Evolutionary conservation across 2,113 vertebrate species (phyloP).

Genomic region (Erythrocebus patas): DNA sequence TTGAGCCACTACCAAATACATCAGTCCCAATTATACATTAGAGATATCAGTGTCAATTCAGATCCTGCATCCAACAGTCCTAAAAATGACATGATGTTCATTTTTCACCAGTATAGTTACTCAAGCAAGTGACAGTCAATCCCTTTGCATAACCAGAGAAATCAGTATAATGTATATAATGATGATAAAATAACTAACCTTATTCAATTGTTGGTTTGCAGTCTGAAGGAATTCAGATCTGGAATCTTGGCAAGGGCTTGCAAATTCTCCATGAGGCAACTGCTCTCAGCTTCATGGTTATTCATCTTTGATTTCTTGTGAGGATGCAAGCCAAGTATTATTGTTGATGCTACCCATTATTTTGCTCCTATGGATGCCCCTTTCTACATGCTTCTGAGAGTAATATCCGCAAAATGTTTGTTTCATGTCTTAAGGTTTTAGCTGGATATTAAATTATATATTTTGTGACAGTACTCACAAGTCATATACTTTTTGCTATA

Average conservation of each 20-base stretch:
- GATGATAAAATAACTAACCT: too few species aligned
- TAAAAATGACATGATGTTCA: background rate
- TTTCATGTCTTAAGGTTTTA: too few species aligned
- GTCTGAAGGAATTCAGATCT: background rate
- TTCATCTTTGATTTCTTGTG: background rate
- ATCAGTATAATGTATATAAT: background rate
- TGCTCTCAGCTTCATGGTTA: background rate
- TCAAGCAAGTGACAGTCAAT: background rate
- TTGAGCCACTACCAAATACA: background rate
- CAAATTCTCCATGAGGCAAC: background rate
- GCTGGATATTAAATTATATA: background rate
- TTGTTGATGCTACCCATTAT: background rate
- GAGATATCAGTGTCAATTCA: background rate
- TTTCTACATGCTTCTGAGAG: background rate
- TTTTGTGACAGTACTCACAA: background rate
- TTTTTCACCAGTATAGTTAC: background rate
- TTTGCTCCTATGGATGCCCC: background rate
- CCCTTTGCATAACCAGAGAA: background rate
- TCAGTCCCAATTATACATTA: background rate
- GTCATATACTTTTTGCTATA: background rate
- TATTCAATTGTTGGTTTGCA: background rate
- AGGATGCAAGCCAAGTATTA: background rate
- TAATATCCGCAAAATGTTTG: background rate
- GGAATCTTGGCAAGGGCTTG: background rate
- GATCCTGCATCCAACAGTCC: background rate